These are phyloP conservation scores for Campoplex nolae DNA, from an alignment of 2,888 invertebrate genomes.

Conservation along the genomic window DNA sequence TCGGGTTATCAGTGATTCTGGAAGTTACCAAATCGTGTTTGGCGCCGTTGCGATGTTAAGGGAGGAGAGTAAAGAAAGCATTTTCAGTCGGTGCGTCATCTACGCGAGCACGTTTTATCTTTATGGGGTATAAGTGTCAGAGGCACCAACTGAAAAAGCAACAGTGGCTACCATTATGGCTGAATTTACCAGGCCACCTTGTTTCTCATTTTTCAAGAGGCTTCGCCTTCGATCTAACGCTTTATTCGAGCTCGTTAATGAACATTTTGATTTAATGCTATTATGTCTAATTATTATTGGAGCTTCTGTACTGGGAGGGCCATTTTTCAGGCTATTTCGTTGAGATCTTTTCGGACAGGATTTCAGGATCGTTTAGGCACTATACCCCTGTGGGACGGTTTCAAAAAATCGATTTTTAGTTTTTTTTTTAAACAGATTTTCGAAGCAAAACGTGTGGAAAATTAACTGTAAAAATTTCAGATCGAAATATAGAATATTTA, in stretches of 20 bases:
- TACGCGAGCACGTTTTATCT: constrained; percentile 50
- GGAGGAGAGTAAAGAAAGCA: constrained; percentile 50
- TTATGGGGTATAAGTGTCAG: constrained; percentile 62
- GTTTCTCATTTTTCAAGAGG: not conserved
- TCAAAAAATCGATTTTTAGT: too few species aligned
- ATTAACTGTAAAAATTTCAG: too few species aligned
- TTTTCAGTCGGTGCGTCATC: constrained; percentile 66
- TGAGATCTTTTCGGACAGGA: too few species aligned
- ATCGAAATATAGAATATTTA: too few species aligned
- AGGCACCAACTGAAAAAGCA: constrained; percentile 53
- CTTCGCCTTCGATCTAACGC: not conserved
- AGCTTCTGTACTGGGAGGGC: not conserved
- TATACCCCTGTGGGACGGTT: too few species aligned
- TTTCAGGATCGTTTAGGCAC: too few species aligned
- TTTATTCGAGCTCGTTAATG: not conserved
- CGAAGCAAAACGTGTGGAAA: too few species aligned
- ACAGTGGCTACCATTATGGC: constrained; percentile 53
- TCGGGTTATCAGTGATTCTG: constrained; percentile 59
- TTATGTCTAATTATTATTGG: not conserved
- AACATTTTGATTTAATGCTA: not conserved
- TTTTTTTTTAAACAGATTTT: too few species aligned
- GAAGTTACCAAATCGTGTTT: constrained; percentile 50
- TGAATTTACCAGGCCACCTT: constrained; percentile 33
- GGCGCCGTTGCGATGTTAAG: constrained; percentile 41
- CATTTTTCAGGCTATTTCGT: too few species aligned